Evolutionary conservation across 1,140 invertebrate genomes (phyloP).

Genomic region (Saccostrea glomerata): DNA sequence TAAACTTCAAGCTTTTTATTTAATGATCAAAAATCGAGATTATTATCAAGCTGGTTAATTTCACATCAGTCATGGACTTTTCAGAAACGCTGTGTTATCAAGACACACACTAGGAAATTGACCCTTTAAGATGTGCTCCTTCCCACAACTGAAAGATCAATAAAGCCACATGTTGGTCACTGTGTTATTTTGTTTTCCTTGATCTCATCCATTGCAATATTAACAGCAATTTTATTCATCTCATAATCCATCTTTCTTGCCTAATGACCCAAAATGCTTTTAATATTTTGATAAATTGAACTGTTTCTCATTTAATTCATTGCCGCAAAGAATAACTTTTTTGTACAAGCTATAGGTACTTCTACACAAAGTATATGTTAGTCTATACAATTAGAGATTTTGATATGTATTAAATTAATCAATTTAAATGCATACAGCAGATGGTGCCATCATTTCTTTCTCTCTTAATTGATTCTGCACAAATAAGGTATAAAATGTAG

Average conservation of each 20-base stretch:
- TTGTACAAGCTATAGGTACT: background rate
- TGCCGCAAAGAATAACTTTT: background rate
- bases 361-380: background rate
- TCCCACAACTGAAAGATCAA: background rate
- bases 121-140: background rate
- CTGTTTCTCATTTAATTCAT: background rate
- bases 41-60: background rate
- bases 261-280: background rate
- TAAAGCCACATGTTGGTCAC: conserved; percentile 18
- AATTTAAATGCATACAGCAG: background rate
- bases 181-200: background rate
- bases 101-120: background rate
- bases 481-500: background rate
- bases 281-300: background rate
- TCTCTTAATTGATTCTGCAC: background rate
- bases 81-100: background rate
- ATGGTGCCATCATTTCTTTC: background rate
- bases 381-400: too few species aligned
- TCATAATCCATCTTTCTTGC: background rate
- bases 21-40: too few species aligned
- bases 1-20: too few species aligned
- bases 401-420: background rate
- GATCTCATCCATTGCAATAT: background rate
- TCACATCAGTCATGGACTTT: background rate
- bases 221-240: background rate